phyloP scores from a whole-genome alignment of 2,113 vertebrate genomes.

The Catharus minimus region DNA sequence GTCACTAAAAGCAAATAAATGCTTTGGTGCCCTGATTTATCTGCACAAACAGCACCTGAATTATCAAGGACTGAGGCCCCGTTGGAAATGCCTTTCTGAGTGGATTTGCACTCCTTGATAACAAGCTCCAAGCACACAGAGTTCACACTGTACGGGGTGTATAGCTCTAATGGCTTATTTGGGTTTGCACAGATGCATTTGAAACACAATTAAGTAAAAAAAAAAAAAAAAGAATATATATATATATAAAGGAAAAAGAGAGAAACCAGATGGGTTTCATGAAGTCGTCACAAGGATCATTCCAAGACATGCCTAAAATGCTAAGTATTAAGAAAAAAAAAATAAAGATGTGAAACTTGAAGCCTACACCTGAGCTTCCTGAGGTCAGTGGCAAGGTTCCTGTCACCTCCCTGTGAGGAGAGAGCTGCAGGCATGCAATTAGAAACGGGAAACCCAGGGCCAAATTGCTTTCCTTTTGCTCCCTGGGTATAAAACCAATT shows the following conservation, averaged over 20 bases:
- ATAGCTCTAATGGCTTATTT: background rate
- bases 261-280: constrained; percentile 23
- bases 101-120: background rate
- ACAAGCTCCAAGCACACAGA: background rate
- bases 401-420: background rate
- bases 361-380: background rate
- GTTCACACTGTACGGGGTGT: background rate
- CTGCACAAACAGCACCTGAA: constrained; percentile 3
- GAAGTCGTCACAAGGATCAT: background rate
- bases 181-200: background rate
- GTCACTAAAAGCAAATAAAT: constrained; percentile 42
- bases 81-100: background rate
- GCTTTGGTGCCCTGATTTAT: constrained; percentile 40
- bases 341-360: background rate
- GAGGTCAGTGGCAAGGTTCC: background rate
- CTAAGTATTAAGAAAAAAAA: constrained; percentile 13
- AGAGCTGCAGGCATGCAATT: background rate
- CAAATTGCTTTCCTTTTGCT: background rate
- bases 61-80: background rate
- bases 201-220: background rate
- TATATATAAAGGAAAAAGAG: background rate
- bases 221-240: background rate
- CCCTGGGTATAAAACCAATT: background rate
- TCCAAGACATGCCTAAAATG: constrained; percentile 10
- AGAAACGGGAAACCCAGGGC: background rate